Conservation (phyloP, 2,113 vertebrate genomes). For the Ictalurus punctatus region DNA sequence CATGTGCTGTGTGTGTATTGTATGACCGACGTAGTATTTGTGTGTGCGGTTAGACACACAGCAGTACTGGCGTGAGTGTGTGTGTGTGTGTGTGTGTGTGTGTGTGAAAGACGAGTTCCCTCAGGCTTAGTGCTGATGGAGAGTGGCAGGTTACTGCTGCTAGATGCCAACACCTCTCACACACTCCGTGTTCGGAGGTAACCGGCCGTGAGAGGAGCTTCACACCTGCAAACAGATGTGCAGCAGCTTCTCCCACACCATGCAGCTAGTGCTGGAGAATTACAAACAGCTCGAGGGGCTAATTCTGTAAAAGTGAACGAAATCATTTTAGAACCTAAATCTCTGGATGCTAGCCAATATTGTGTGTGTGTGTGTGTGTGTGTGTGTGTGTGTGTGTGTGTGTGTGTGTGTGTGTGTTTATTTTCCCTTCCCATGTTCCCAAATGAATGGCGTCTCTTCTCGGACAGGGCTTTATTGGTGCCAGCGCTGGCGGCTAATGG, state of each 20-base stretch:
- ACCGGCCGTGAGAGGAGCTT: conserved; percentile 47
- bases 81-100: neutral
- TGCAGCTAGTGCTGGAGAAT: neutral
- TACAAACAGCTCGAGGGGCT: neutral
- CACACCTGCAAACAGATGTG: conserved; percentile 46
- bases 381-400: neutral
- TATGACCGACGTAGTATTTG: neutral
- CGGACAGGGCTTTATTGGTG: conserved; percentile 16
- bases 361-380: neutral
- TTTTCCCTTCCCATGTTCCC: neutral
- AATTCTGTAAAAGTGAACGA: neutral
- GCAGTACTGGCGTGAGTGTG: neutral
- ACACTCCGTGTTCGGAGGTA: conserved; percentile 44
- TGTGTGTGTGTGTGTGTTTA: neutral
- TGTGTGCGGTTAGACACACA: neutral
- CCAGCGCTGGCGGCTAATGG: conserved; percentile 11
- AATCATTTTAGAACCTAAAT: neutral
- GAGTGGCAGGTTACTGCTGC: conserved; percentile 54
- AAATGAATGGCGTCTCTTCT: neutral
- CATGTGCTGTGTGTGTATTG: neutral
- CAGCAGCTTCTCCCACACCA: neutral
- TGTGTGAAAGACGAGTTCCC: conserved; percentile 15
- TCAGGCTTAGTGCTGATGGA: conserved; percentile 44
- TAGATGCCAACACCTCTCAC: conserved; percentile 55
- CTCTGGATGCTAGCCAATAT: neutral